Evolutionary conservation across 2,888 invertebrate genomes (phyloP).

Genomic region (Chouioia cunea): DNA sequence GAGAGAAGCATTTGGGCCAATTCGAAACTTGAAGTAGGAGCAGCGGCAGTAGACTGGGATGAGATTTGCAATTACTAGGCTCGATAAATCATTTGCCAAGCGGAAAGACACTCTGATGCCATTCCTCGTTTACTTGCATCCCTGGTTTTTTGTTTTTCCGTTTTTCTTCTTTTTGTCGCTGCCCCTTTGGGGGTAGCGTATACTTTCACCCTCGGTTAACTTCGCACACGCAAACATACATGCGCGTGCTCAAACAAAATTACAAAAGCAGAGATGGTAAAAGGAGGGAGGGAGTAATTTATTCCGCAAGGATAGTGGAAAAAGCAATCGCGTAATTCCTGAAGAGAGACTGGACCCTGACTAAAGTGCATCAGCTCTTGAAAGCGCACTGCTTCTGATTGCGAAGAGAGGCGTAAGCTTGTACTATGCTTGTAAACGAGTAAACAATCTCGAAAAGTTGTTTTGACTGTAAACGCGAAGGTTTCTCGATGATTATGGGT

Average conservation of each 20-base stretch:
- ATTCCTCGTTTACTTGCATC: conserved; percentile 29
- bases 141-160: conserved; percentile 23
- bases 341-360: background rate
- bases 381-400: background rate
- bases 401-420: background rate
- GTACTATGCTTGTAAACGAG: too few species aligned
- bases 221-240: conserved; percentile 13
- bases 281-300: conserved; percentile 19
- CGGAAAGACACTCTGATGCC: background rate
- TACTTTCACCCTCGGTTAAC: conserved; percentile 53
- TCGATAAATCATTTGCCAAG: conserved; percentile 39
- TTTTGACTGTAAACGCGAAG: too few species aligned
- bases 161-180: conserved; percentile 39
- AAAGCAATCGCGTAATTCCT: conserved; percentile 52
- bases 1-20: conserved; percentile 5
- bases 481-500: background rate
- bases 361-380: conserved; percentile 19
- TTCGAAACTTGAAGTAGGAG: conserved; percentile 16
- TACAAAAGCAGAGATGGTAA: background rate
- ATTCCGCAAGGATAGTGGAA: conserved; percentile 26
- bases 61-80: conserved; percentile 32
- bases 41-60: conserved; percentile 15
- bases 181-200: conserved; percentile 40
- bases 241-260: background rate
- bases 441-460: too few species aligned